phyloP scores from a whole-genome alignment of 1,140 invertebrate genomes.

The Lineus longissimus region DNA sequence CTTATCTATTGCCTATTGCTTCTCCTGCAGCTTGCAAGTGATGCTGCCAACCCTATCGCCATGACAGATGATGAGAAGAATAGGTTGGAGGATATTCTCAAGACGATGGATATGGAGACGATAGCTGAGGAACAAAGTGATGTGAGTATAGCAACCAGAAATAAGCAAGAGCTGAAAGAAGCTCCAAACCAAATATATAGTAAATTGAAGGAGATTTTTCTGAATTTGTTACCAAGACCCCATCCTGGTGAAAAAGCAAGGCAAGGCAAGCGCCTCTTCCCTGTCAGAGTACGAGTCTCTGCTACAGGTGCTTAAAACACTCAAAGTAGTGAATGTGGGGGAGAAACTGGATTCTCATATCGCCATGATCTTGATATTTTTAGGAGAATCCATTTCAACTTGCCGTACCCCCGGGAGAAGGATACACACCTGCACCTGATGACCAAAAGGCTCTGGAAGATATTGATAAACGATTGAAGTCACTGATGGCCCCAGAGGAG shows the following conservation, averaged over 20 bases:
- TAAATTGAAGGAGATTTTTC: no score
- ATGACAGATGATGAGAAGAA: conserved; percentile 52
- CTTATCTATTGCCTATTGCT: no score
- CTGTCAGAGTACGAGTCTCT: no score
- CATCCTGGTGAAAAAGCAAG: no score
- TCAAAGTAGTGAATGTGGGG: no score
- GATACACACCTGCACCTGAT: conserved; percentile 28
- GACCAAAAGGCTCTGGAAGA: conserved; percentile 26
- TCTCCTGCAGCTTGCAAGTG: conserved; percentile 37
- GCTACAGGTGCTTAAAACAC: no score
- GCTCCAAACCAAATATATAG: no score
- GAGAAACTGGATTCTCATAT: no score
- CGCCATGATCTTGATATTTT: not conserved
- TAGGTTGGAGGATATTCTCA: conserved; percentile 37
- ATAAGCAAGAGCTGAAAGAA: no score
- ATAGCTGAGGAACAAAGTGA: conserved; percentile 6
- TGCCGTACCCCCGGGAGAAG: conserved; percentile 29
- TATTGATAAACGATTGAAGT: conserved; percentile 34
- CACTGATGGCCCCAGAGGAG: conserved; percentile 34
- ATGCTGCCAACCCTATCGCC: conserved; percentile 40
- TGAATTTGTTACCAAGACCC: no score
- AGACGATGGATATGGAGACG: conserved; percentile 42
- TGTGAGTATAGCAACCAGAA: no score
- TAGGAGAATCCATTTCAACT: conserved; percentile 31
- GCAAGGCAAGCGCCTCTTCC: no score